A percentile compares a stretch with the other conserved stretches of the same genome.
phyloP scores from a whole-genome alignment of 1,140 invertebrate genomes.

The Polypedilum pembai region DNA sequence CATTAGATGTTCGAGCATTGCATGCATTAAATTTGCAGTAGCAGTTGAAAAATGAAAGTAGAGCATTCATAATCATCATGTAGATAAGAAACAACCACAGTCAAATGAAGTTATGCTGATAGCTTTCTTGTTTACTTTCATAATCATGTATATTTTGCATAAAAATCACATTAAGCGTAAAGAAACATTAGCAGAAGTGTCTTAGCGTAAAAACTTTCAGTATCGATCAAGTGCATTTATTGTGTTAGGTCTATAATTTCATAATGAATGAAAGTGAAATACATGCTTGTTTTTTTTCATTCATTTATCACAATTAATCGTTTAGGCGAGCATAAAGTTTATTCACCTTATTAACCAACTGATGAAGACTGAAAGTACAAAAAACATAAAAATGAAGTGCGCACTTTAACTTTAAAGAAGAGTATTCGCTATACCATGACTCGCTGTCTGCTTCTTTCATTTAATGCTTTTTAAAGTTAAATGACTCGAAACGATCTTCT shows the following conservation, averaged over 20 bases:
- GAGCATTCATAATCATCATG: too few species aligned
- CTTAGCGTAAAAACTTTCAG: not conserved
- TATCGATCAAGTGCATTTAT: conserved; percentile 17
- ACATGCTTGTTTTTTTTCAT: not conserved
- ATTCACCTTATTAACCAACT: not conserved
- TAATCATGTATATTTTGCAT: not conserved
- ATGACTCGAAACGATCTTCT: too few species aligned
- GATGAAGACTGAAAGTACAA: not conserved
- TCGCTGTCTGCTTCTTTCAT: too few species aligned
- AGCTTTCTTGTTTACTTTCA: too few species aligned
- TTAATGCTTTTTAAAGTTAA: too few species aligned
- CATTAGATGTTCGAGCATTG: too few species aligned
- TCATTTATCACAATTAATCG: not conserved
- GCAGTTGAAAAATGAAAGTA: too few species aligned
- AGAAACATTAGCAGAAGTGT: not conserved
- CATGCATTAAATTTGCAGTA: too few species aligned
- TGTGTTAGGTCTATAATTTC: not conserved
- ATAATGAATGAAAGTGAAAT: not conserved
- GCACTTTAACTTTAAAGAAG: not conserved
- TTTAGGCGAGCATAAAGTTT: not conserved
- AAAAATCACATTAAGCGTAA: not conserved
- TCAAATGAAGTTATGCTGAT: too few species aligned
- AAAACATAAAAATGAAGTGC: not conserved
- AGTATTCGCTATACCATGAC: too few species aligned
- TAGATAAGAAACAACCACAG: too few species aligned